These are phyloP conservation scores for Limnephilus rhombicus DNA, from an alignment of 2,888 invertebrate species.

Conservation along the genomic window DNA sequence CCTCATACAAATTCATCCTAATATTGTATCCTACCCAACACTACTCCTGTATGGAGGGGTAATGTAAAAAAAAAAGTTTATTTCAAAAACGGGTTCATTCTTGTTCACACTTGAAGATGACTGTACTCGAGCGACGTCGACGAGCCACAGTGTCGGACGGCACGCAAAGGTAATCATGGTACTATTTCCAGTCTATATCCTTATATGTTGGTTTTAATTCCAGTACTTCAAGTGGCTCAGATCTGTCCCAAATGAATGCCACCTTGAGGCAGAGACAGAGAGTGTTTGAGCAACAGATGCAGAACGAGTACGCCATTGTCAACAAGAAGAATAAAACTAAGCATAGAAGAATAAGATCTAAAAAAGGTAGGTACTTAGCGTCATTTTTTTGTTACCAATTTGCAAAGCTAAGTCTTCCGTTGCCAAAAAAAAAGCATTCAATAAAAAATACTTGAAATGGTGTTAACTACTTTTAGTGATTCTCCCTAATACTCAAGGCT, in stretches of 20 bases:
- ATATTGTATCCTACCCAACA: too few relatives aligned
- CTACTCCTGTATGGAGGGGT: too few relatives aligned
- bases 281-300: slow-evolving; percentile 65
- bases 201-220: neutral
- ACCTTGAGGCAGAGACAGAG: slow-evolving; percentile 74
- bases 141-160: too few relatives aligned
- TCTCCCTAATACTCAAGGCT: too few relatives aligned
- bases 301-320: slow-evolving; percentile 63
- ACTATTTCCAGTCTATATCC: too few relatives aligned
- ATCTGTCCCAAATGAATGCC: slow-evolving; percentile 74
- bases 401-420: neutral
- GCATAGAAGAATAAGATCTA: slow-evolving; percentile 63
- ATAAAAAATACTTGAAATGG: neutral
- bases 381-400: neutral
- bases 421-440: neutral
- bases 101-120: too few relatives aligned
- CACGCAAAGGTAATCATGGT: too few relatives aligned
- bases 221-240: slow-evolving; percentile 74
- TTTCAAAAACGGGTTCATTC: too few relatives aligned
- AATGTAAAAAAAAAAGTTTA: too few relatives aligned
- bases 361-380: slow-evolving; percentile 56
- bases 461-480: too few relatives aligned
- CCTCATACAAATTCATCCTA: too few relatives aligned
- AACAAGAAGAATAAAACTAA: slow-evolving; percentile 65
- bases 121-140: too few relatives aligned